A percentile compares a stretch with the other conserved stretches of the same genome.
Evolutionary conservation across 2,797 vertebrate genomes (phyloP).

Genomic region (Brotogeris chrysoptera): DNA sequence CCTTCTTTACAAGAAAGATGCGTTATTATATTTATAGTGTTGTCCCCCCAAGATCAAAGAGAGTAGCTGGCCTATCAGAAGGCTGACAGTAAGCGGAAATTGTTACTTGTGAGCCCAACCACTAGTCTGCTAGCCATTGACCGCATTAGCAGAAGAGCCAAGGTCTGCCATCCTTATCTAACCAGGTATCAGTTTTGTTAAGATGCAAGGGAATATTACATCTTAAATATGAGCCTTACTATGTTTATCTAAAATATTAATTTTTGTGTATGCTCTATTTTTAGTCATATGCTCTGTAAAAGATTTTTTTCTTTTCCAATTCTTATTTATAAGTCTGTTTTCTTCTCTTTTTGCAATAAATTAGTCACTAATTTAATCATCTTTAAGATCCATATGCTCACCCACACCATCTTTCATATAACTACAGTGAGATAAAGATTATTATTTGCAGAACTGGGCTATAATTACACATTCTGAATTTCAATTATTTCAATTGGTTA

Average conservation of each 20-base stretch:
- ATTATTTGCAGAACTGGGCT: constrained; percentile 15
- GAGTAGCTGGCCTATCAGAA: background rate
- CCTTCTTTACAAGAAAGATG: background rate
- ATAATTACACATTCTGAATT: constrained; percentile 41
- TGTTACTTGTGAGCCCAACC: background rate
- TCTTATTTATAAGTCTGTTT: constrained; percentile 18
- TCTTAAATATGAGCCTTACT: background rate
- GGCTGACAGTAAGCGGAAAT: background rate
- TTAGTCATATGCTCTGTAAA: background rate
- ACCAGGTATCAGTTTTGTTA: background rate
- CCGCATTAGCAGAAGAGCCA: background rate
- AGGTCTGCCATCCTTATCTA: background rate
- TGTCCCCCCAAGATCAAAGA: background rate
- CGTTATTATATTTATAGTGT: background rate
- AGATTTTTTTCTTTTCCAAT: background rate
- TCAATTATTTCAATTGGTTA: constrained; percentile 3
- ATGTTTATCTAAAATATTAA: background rate
- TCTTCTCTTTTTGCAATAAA: constrained; percentile 29
- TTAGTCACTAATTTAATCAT: constrained; percentile 52
- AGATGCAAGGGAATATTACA: background rate
- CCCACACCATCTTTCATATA: background rate
- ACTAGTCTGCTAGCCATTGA: background rate
- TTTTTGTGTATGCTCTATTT: background rate
- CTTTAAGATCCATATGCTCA: constrained; percentile 25
- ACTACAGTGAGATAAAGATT: constrained; percentile 35